Conservation (phyloP, 2,888 invertebrate genomes). For the Lithophane ornitopus region DNA sequence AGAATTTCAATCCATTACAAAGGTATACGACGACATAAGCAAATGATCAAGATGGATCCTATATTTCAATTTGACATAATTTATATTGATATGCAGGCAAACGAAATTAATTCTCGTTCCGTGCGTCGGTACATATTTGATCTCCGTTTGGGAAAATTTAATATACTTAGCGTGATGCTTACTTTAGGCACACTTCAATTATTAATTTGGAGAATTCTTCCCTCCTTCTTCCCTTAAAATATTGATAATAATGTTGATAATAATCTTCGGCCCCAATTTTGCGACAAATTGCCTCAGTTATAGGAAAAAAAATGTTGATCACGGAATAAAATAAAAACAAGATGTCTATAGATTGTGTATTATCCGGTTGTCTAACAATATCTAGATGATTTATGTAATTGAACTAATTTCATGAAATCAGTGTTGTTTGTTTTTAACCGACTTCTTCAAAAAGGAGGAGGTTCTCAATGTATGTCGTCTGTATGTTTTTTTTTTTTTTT, state of each 20-base stretch:
- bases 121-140: slow-evolving; percentile 24
- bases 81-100: slow-evolving; percentile 5
- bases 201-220: slow-evolving; percentile 28
- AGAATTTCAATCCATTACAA: neutral
- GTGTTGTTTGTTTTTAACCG: neutral
- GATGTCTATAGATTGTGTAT: neutral
- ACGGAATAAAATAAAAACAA: slow-evolving; percentile 1
- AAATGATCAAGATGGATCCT: slow-evolving; percentile 10
- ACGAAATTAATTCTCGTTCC: slow-evolving; percentile 31
- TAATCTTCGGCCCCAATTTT: neutral
- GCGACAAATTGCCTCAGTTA: neutral
- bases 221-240: neutral
- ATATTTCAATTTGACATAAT: slow-evolving; percentile 11
- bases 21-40: neutral
- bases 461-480: no score
- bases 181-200: neutral
- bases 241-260: slow-evolving; percentile 35
- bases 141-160: slow-evolving; percentile 27
- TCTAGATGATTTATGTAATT: neutral
- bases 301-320: slow-evolving; percentile 2
- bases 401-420: neutral
- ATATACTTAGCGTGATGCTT: neutral
- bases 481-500: no score
- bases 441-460: no score
- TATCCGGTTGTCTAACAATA: no score